These are phyloP conservation scores for Papilio dardanus DNA, from an alignment of 1,140 invertebrate species.

Conservation along the genomic window DNA sequence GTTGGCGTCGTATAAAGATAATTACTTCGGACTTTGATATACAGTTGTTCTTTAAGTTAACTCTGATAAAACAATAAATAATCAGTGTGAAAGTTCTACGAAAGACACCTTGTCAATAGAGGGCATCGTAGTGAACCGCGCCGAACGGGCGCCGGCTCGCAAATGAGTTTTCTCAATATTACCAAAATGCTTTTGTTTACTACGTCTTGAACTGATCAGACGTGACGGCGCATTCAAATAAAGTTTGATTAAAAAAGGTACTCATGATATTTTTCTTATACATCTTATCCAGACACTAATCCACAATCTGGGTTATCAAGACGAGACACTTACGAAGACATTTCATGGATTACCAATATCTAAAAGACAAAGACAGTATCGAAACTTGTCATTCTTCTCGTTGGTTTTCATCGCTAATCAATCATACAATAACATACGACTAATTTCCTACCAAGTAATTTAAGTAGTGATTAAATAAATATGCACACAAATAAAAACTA, in stretches of 20 bases:
- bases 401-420: too few relatives aligned
- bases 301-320: background rate
- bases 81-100: background rate
- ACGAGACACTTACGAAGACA: too few relatives aligned
- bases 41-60: background rate
- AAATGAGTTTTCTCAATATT: slow-evolving; percentile 22
- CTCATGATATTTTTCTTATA: background rate
- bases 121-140: background rate
- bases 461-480: too few relatives aligned
- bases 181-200: slow-evolving; percentile 23
- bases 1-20: background rate
- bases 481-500: too few relatives aligned
- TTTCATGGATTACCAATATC: too few relatives aligned
- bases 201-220: slow-evolving; percentile 17
- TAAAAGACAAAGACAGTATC: too few relatives aligned
- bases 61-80: background rate
- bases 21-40: background rate
- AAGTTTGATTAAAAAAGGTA: slow-evolving; percentile 22
- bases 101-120: slow-evolving; percentile 5
- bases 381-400: too few relatives aligned
- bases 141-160: slow-evolving; percentile 1
- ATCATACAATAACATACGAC: too few relatives aligned
- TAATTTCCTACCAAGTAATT: too few relatives aligned
- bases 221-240: slow-evolving; percentile 19
- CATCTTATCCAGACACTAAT: background rate